Evolutionary conservation across 2,797 vertebrate species (phyloP), one percentile per base, ranked within the genome.

Genomic region (Phalloptychus januarius): DNA sequence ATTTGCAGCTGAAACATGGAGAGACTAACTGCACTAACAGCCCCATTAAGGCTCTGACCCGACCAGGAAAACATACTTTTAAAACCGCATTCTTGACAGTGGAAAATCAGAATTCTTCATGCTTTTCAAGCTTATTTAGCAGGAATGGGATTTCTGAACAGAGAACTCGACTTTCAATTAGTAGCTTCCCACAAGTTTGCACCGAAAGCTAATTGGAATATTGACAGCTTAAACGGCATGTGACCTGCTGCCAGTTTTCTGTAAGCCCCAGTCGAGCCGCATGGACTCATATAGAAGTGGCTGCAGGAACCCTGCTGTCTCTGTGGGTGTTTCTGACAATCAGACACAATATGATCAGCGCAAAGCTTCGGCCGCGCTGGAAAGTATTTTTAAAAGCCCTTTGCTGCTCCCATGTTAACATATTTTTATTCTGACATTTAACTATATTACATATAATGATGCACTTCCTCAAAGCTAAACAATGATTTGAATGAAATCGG

Each of bases 381-480:
- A 79, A 86, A 74, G 75, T 94, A 91, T 94, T 93, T 93, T 89
- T 88, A 88, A 87, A 67, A 70, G 82, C 82, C 38, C 33, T 72
- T 75, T 25, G 65, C 40, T 77, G 72, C 82, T 83, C 77, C 83
- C 81, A 87, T 84, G 72, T 85, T 86, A 86, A 86, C 86, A 89
- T 95, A 93, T 94, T 94, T 95, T 89, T 89, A 93, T 89, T 87
- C 83, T 83, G 82, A 90, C 89, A 90, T 94, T 94, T 85, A 87
- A 90, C 85, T 85, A 84, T 89, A 84, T 90, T 91, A 81, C 81
- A 90, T 92, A 91, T 95, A 96, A 95, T 95, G 89, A 94, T 93
- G 92, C 86, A 91, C 81, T 93, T 92, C 88, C 81, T 82, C 79
- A 86, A 93, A 93, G 86, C 92, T 92, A 95, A 95, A 95, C 91